Evolutionary conservation across 2,888 invertebrate species (phyloP).

Genomic region (Eucera pruinosa): DNA sequence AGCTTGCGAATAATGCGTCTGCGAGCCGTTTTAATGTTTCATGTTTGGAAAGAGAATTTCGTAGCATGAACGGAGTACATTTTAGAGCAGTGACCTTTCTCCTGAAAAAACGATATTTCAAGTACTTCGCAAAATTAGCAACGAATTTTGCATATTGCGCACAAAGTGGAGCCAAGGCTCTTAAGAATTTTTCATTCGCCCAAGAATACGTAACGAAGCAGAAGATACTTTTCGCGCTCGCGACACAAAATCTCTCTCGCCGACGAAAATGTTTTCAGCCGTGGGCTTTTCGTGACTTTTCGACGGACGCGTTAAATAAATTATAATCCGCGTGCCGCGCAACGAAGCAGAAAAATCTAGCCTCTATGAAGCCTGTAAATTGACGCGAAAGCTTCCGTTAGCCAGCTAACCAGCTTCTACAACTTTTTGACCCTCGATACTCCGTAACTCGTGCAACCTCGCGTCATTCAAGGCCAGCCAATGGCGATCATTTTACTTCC

Average conservation of each 20-base stretch:
- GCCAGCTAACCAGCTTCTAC: background rate
- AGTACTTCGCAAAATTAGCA: too few species aligned
- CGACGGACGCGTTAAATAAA: background rate
- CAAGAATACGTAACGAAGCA: background rate
- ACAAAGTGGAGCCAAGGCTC: background rate
- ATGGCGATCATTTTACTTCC: conserved; percentile 11
- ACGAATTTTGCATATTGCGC: background rate
- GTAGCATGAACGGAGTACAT: background rate
- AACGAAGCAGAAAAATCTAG: conserved; percentile 2
- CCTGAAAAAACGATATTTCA: too few species aligned
- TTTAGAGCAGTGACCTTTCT: too few species aligned
- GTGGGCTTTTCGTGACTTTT: conserved; percentile 10
- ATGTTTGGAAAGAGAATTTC: background rate
- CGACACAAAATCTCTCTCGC: background rate
- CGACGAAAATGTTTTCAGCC: background rate
- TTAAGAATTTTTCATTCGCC: background rate
- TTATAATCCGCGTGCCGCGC: conserved; percentile 27
- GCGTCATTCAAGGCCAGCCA: background rate
- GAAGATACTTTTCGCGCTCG: background rate
- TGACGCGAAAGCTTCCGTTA: conserved; percentile 14
- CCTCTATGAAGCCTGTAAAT: conserved; percentile 14
- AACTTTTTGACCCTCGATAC: conserved; percentile 28
- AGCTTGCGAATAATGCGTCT: too few species aligned
- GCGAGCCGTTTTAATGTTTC: too few species aligned
- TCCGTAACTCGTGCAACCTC: background rate